Evolutionary conservation across 2,113 vertebrate genomes (phyloP).

Genomic region (Pelobates fuscus): DNA sequence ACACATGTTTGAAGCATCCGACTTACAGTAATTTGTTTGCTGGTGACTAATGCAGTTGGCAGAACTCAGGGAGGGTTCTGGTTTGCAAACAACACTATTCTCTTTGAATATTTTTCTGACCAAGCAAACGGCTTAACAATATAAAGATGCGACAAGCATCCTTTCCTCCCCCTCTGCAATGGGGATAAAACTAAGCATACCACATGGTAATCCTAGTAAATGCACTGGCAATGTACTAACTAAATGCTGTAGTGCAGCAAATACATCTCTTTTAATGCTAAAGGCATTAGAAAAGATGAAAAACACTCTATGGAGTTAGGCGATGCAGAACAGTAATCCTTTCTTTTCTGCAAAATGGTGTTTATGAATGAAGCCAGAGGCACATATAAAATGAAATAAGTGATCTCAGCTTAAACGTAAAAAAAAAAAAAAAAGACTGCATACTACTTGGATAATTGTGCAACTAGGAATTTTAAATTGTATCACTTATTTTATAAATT

Average conservation of each 20-base stretch:
- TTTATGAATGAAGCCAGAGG: slow-evolving; percentile 67
- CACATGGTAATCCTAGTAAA: slow-evolving; percentile 70
- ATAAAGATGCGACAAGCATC: slow-evolving; percentile 53
- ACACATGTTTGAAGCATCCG: slow-evolving; percentile 75
- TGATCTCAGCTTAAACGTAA: slow-evolving; percentile 67
- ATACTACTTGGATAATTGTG: no score
- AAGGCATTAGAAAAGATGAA: slow-evolving; percentile 70
- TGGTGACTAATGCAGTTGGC: slow-evolving; percentile 68
- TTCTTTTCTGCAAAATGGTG: slow-evolving; percentile 63
- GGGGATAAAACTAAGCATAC: slow-evolving; percentile 65
- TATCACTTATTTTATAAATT: no score
- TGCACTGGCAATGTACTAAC: slow-evolving; percentile 57
- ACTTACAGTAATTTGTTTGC: slow-evolving; percentile 76
- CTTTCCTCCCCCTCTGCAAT: slow-evolving; percentile 62
- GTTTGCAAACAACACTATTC: slow-evolving; percentile 52
- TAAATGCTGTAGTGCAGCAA: slow-evolving; percentile 58
- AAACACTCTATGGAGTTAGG: slow-evolving; percentile 60
- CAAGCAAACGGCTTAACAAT: slow-evolving; percentile 55
- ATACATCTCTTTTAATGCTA: slow-evolving; percentile 57
- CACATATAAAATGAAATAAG: slow-evolving; percentile 68
- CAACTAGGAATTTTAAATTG: no score
- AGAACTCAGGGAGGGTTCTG: slow-evolving; percentile 51
- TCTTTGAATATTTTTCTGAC: slow-evolving; percentile 52
- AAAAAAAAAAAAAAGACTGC: no score
- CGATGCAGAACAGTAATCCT: slow-evolving; percentile 62